Percentiles rank a stretch among this genome's conserved stretches.
Evolutionary conservation across 2,797 vertebrate genomes (phyloP).

Genomic region (Dryobates pubescens): DNA sequence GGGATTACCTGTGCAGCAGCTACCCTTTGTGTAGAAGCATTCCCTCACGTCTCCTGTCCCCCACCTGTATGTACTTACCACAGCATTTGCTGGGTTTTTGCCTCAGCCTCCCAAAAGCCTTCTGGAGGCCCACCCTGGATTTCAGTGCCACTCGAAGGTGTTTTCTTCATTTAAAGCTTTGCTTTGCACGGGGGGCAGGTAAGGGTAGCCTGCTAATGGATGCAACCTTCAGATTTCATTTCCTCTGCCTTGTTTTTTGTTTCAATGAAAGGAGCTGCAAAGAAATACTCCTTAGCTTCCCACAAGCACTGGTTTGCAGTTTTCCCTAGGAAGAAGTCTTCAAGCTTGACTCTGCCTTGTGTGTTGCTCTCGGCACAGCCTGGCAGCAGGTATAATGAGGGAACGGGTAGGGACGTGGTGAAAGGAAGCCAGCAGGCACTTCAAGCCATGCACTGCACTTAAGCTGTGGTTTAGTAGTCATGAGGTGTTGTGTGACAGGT

Average conservation of each 20-base stretch:
- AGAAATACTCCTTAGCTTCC: background rate
- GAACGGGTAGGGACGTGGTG: background rate
- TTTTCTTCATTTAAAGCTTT: background rate
- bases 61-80: background rate
- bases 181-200: background rate
- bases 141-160: background rate
- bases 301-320: background rate
- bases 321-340: background rate
- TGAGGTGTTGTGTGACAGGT: too few relatives aligned
- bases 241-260: background rate
- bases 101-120: background rate
- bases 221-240: background rate
- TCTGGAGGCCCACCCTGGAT: background rate
- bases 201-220: background rate
- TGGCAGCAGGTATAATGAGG: background rate
- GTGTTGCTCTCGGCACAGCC: background rate
- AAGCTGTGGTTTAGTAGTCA: too few relatives aligned
- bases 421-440: background rate
- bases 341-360: background rate
- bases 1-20: background rate
- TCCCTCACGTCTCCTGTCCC: background rate
- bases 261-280: background rate
- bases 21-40: background rate
- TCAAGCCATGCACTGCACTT: background rate
- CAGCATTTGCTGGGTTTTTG: background rate